Evolutionary conservation across 2,113 vertebrate species (phyloP).

Genomic region (Microcebus tavaratra): DNA sequence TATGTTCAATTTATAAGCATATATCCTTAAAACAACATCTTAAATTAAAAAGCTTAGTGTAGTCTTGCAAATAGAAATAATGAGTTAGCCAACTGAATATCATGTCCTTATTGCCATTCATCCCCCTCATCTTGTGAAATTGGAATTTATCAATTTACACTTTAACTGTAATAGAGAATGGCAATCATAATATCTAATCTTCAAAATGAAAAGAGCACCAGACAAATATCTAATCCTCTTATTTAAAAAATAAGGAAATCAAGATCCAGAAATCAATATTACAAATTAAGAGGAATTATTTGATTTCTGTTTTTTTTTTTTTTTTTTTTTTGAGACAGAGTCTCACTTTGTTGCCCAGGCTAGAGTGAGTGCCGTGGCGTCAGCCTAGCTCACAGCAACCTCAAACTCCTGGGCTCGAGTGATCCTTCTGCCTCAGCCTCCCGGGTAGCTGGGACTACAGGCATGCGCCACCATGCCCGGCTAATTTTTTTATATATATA

Average conservation of each 20-base stretch:
- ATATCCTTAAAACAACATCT: not conserved
- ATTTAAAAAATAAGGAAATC: not conserved
- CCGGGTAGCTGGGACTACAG: no score
- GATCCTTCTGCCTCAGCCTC: no score
- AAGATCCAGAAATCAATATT: slow-evolving; percentile 41
- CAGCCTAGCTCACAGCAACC: no score
- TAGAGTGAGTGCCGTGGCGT: no score
- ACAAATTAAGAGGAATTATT: slow-evolving; percentile 10
- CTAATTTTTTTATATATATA: no score
- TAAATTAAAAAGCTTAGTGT: not conserved
- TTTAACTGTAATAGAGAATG: slow-evolving; percentile 16
- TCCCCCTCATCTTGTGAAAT: not conserved
- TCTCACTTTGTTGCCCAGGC: no score
- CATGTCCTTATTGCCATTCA: not conserved
- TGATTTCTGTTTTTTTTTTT: no score
- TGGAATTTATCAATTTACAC: not conserved
- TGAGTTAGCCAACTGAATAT: not conserved
- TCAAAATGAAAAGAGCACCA: slow-evolving; percentile 7
- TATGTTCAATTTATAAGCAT: not conserved
- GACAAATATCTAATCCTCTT: not conserved
- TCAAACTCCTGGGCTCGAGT: no score
- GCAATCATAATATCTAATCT: not conserved
- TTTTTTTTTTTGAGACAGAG: no score
- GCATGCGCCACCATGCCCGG: no score
- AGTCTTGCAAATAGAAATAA: not conserved